A percentile compares a stretch with the other conserved stretches of the same genome.
phyloP scores from a whole-genome alignment of 2,113 vertebrate species.

The Nycticryphes semicollaris region DNA sequence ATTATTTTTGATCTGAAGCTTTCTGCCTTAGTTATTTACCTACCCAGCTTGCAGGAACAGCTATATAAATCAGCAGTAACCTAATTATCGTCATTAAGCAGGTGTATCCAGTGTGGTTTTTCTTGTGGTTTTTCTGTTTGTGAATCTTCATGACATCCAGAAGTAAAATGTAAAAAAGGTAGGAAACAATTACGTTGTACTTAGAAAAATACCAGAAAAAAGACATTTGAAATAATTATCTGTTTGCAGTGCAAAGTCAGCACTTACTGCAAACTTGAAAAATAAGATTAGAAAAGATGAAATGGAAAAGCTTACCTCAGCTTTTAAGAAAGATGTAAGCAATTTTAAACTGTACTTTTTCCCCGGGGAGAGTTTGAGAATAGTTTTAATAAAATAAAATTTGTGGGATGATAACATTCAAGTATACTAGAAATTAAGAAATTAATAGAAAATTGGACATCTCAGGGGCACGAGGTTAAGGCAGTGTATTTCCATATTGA shows the following conservation, averaged over 20 bases:
- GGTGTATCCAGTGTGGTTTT: background rate
- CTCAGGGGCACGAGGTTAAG: constrained; percentile 12
- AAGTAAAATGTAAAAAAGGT: constrained; percentile 58
- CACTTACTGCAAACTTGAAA: constrained; percentile 58
- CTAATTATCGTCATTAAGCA: constrained; percentile 62
- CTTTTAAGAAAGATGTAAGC: constrained; percentile 77
- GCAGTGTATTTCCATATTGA: background rate
- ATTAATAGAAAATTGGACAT: constrained; percentile 10
- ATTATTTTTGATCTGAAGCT: constrained; percentile 5
- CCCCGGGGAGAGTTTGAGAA: constrained; percentile 56
- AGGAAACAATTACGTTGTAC: constrained; percentile 30
- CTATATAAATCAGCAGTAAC: constrained; percentile 49
- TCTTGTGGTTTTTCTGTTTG: background rate
- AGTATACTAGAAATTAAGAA: no score
- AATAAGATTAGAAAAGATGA: constrained; percentile 73
- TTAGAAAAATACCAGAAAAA: constrained; percentile 35
- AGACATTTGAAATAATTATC: constrained; percentile 65
- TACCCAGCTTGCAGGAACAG: background rate
- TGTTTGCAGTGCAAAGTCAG: constrained; percentile 63
- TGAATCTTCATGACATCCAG: constrained; percentile 21
- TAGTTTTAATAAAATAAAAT: constrained; percentile 75
- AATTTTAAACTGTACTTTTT: constrained; percentile 70
- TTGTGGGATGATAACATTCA: constrained; percentile 52
- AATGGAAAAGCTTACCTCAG: constrained; percentile 76
- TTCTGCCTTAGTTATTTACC: background rate